Evolutionary conservation across 2,113 vertebrate species (phyloP), one percentile per base, ranked within the genome.

Genomic region (Charadrius vociferus): DNA sequence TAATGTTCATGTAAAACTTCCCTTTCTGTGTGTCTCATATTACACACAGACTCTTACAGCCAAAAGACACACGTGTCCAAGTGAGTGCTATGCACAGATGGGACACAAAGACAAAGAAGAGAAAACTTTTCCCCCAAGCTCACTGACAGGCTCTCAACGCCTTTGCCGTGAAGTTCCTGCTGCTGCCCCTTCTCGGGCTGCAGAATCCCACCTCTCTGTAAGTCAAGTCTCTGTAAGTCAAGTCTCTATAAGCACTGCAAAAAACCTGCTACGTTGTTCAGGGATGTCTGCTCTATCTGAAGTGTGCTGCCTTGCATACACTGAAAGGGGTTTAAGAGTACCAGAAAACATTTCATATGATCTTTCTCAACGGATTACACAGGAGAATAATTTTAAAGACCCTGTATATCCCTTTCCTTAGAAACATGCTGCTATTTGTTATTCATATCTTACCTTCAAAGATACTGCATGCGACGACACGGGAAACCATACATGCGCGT

Each of bases 301-400:
- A 70, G 19, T 0, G 1, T 1, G 1, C 22, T 43, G 62, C 41
- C 14, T 73, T 39, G 30, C 23, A 6, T 8, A n/a, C 12, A 21
- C 12, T 26, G 41, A 56, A 58, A 68, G 36, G 10, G 21, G 23
- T 12, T 50, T 81, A 50, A 50, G 36, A 62, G 37, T 14, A 23
- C 24, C 24, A 74, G 41, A 32, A 78, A 78, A 39, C 12, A 30
- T 36, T 50, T n/a, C 7, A 20, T 24, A 13, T 14, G 2, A 19
- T 15, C 53, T 8, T 66, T 92, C 32, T 79, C 37, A 41, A 9
- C 1, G 43, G 37, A 41, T 50, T 71, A 20, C 21, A 36, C 8
- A n/a, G 29, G 9, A 86, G 7, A 82, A 27, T 41, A 61, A 39
- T 73, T 90, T 85, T 37, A 58, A 85, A 82, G 47, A 41, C 22